A percentile compares a stretch with the other conserved stretches of the same genome.
These are phyloP conservation scores for Anoura caudifer DNA, from an alignment of 2,113 vertebrate species.

Conservation along the genomic window DNA sequence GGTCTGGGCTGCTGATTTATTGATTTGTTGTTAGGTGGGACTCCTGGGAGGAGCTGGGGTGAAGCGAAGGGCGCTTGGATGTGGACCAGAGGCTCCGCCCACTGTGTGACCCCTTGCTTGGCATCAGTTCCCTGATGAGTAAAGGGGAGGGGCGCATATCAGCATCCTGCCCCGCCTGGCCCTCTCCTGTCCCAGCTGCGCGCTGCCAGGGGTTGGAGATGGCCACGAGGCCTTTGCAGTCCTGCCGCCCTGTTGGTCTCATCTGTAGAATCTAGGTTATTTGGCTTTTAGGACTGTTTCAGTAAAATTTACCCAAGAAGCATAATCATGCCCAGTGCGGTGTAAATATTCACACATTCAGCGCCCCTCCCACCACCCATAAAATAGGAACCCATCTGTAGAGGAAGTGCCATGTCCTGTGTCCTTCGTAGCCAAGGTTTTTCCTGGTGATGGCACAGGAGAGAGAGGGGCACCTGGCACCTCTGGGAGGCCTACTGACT, in stretches of 20 bases:
- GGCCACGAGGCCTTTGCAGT: background rate
- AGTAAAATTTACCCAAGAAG: constrained; percentile 5
- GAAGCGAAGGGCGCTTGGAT: background rate
- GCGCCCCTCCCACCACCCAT: background rate
- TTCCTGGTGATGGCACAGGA: constrained; percentile 9
- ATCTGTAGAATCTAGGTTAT: background rate
- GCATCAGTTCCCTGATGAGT: background rate
- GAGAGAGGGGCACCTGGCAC: background rate
- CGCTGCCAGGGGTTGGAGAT: background rate
- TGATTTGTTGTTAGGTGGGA: background rate
- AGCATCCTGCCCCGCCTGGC: background rate
- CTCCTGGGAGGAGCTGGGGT: background rate
- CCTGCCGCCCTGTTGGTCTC: background rate
- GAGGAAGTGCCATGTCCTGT: background rate
- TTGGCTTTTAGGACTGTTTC: background rate
- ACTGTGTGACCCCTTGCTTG: background rate
- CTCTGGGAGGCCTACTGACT: background rate
- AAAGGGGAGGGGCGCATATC: background rate
- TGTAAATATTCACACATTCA: background rate
- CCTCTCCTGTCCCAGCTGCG: background rate
- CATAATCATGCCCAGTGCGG: background rate
- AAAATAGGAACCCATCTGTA: background rate
- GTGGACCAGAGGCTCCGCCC: background rate
- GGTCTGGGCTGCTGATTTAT: background rate
- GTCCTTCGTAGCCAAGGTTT: background rate